Percentiles rank a stretch among this genome's conserved stretches.
phyloP scores from a whole-genome alignment of 2,797 vertebrate species.

The Pseudochromis fuscus region DNA sequence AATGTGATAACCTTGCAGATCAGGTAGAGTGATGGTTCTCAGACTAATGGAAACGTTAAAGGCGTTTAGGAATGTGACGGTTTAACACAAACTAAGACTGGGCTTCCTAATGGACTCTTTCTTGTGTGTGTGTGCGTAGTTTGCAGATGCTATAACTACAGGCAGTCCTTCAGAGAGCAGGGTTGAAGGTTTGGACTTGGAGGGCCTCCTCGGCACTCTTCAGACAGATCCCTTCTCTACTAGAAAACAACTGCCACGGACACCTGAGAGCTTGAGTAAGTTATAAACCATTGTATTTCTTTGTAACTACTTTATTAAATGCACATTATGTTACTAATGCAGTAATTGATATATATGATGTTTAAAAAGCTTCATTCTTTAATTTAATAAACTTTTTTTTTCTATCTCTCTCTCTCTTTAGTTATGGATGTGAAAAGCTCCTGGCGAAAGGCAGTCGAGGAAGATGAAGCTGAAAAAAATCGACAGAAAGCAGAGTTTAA shows the following conservation, averaged over 20 bases:
- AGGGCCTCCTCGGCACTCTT: slow-evolving; percentile 81
- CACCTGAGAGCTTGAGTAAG: slow-evolving; percentile 93
- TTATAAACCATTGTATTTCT: slow-evolving; percentile 6
- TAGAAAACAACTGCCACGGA: slow-evolving; percentile 88
- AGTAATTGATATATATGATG: too few relatives aligned
- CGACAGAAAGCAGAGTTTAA: slow-evolving; percentile 12
- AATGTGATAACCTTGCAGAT: slow-evolving; percentile 77
- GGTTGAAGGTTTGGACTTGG: slow-evolving; percentile 76
- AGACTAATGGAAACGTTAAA: background rate
- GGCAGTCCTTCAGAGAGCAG: slow-evolving; percentile 54
- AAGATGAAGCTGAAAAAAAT: slow-evolving; percentile 70
- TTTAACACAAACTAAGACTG: too few relatives aligned
- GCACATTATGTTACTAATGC: too few relatives aligned
- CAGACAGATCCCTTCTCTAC: slow-evolving; percentile 88
- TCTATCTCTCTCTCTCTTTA: background rate
- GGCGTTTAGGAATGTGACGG: background rate
- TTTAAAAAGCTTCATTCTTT: too few relatives aligned
- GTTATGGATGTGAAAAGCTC: slow-evolving; percentile 83
- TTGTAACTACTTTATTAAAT: too few relatives aligned
- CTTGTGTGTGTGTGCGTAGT: slow-evolving; percentile 73
- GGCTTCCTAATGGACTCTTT: background rate
- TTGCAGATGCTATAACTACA: slow-evolving; percentile 85
- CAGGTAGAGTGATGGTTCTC: slow-evolving; percentile 61
- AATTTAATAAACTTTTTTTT: too few relatives aligned
- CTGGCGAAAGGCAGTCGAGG: slow-evolving; percentile 83